These are phyloP conservation scores for Thysanoteuthis rhombus DNA, from an alignment of 2,888 invertebrate genomes.

Conservation along the genomic window DNA sequence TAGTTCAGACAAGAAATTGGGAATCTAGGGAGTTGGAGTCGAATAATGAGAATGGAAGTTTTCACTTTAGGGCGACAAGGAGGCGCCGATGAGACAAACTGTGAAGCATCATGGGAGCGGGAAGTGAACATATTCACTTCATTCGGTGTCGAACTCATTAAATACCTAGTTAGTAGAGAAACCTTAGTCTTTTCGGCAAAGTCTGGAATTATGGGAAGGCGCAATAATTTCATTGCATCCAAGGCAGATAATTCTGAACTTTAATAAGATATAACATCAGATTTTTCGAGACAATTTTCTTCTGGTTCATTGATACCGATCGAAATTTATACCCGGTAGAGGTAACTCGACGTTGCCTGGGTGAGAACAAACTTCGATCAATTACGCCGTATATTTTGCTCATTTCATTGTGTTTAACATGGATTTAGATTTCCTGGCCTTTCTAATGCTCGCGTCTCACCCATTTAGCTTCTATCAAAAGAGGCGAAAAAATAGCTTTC, in stretches of 20 bases:
- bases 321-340: not conserved
- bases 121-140: not conserved
- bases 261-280: not conserved
- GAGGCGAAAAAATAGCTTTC: too few relatives aligned
- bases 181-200: not conserved
- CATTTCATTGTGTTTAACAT: too few relatives aligned
- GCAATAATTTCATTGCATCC: not conserved
- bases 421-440: too few relatives aligned
- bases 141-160: not conserved
- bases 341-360: not conserved
- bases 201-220: not conserved
- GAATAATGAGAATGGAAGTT: constrained; percentile 12
- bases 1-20: not conserved
- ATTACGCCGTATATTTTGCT: too few relatives aligned
- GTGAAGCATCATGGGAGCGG: not conserved
- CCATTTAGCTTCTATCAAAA: too few relatives aligned
- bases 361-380: not conserved
- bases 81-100: not conserved
- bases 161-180: not conserved
- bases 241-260: not conserved
- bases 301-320: not conserved
- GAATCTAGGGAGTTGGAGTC: not conserved
- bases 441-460: too few relatives aligned
- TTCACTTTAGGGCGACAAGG: not conserved
- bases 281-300: not conserved